phyloP scores from a whole-genome alignment of 2,888 invertebrate species.

The Oscheius myriophilus region DNA sequence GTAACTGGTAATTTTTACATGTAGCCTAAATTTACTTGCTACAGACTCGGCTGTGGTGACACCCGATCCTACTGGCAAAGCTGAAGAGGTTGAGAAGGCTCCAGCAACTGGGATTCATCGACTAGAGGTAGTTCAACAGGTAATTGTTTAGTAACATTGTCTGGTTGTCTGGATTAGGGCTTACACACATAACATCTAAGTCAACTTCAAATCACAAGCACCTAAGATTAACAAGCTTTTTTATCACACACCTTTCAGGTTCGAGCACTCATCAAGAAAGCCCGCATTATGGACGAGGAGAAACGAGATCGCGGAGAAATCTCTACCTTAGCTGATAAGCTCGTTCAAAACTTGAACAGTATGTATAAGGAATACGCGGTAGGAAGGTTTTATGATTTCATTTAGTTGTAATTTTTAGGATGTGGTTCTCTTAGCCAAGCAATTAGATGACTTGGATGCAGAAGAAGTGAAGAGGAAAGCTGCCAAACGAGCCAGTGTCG shows the following conservation, averaged over 20 bases:
- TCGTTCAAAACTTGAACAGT: conserved; percentile 20
- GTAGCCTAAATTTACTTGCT: too few relatives aligned
- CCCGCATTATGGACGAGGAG: conserved; percentile 34
- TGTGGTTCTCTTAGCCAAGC: conserved; percentile 19
- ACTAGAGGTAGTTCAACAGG: conserved; percentile 28
- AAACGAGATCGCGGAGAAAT: conserved; percentile 30
- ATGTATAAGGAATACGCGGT: conserved; percentile 33
- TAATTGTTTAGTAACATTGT: conserved; percentile 31
- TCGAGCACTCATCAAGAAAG: conserved; percentile 28
- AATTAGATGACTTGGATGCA: conserved; percentile 35
- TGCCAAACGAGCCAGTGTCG: conserved; percentile 30
- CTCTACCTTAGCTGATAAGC: conserved; percentile 26
- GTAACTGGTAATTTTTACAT: too few relatives aligned
- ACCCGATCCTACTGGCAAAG: too few relatives aligned
- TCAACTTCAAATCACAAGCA: not conserved
- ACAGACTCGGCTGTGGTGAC: too few relatives aligned
- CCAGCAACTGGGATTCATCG: conserved; percentile 10
- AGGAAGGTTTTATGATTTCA: not conserved
- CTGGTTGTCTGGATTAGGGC: conserved; percentile 14
- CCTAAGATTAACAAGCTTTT: not conserved
- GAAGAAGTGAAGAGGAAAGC: conserved; percentile 29
- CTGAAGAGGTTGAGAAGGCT: conserved; percentile 5
- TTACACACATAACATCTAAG: not conserved
- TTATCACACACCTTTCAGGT: conserved; percentile 24
- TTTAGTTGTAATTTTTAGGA: conserved; percentile 9